Percentiles rank a stretch among this genome's conserved stretches.
Conservation (phyloP, 2,113 vertebrate species). For the Notothenia rossii region DNA sequence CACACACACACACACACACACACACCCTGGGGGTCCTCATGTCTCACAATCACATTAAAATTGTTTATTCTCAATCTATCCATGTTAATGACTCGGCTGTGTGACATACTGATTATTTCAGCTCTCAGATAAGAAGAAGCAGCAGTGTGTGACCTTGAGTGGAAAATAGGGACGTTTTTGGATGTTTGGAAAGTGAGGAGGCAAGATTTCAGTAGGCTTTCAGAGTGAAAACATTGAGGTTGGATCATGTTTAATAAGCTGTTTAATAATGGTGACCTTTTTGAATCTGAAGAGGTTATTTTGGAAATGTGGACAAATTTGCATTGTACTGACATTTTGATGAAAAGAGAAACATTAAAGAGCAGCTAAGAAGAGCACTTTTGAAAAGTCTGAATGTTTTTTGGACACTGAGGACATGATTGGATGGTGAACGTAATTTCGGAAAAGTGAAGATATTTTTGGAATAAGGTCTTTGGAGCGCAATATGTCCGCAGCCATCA, state of each 20-base stretch:
- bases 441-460: too few relatives aligned
- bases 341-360: too few relatives aligned
- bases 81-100: constrained; percentile 48
- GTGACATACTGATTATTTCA: constrained; percentile 43
- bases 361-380: too few relatives aligned
- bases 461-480: too few relatives aligned
- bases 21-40: constrained; percentile 31
- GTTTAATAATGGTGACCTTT: background rate
- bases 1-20: constrained; percentile 7
- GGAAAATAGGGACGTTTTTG: background rate
- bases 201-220: background rate
- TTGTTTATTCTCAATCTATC: constrained; percentile 46
- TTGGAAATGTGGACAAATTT: background rate
- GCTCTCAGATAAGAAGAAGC: background rate
- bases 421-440: too few relatives aligned
- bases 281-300: background rate
- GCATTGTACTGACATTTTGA: background rate
- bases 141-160: background rate
- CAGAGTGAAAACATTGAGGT: background rate
- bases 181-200: background rate
- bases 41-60: constrained; percentile 48
- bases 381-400: too few relatives aligned
- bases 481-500: too few relatives aligned
- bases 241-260: background rate
- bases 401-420: too few relatives aligned